These are phyloP conservation scores for Oryzias curvinotus DNA, from an alignment of 2,113 vertebrate genomes.

Conservation along the genomic window DNA sequence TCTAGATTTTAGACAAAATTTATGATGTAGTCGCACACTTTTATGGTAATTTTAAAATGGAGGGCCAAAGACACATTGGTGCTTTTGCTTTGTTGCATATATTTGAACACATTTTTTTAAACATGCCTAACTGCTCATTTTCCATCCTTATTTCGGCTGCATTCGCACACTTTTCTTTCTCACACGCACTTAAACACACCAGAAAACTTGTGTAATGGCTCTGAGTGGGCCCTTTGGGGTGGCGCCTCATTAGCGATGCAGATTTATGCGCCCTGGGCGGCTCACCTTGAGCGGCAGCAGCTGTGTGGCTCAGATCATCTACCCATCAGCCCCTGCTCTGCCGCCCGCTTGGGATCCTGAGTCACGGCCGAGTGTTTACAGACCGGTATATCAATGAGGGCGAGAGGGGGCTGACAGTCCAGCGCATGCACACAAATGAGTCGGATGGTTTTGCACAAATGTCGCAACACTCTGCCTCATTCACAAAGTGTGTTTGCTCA, in stretches of 20 bases:
- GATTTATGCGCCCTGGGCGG: constrained; percentile 67
- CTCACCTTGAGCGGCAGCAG: constrained; percentile 72
- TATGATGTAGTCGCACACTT: background rate
- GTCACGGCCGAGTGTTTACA: constrained; percentile 52
- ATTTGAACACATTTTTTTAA: constrained; percentile 21
- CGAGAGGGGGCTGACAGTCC: constrained; percentile 18
- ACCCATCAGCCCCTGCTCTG: constrained; percentile 61
- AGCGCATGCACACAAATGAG: constrained; percentile 3
- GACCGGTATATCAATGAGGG: constrained; percentile 59
- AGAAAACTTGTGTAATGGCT: constrained; percentile 60
- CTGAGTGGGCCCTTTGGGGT: constrained; percentile 61
- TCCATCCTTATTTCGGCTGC: background rate
- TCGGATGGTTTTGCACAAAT: constrained; percentile 24
- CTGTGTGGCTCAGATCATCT: constrained; percentile 60
- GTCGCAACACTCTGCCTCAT: constrained; percentile 29
- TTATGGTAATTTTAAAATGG: background rate
- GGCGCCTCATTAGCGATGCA: constrained; percentile 64
- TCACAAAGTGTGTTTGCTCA: constrained; percentile 21
- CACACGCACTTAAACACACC: constrained; percentile 13
- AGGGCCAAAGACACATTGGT: background rate
- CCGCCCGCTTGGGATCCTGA: constrained; percentile 50
- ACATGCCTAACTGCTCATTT: background rate
- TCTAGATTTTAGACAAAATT: background rate
- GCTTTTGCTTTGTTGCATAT: constrained; percentile 5
- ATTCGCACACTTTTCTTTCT: background rate